Percentiles rank a stretch among this genome's conserved stretches.
Conservation (phyloP, 2,888 invertebrate species). For the Meloe dianella region DNA sequence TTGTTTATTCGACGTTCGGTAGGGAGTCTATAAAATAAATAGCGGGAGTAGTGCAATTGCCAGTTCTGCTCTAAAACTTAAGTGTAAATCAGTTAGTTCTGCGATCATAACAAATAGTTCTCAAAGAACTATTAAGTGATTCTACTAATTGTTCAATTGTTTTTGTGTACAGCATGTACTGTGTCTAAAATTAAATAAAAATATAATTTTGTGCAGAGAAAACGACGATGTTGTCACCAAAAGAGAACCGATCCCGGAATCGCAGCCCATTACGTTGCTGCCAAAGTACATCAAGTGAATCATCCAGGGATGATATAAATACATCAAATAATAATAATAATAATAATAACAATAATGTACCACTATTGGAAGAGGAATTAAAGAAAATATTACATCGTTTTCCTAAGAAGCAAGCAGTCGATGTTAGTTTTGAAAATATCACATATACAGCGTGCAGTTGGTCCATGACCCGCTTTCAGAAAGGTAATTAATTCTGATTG, state of each 20-base stretch:
- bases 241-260: neutral
- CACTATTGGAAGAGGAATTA: neutral
- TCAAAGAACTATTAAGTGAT: neutral
- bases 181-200: neutral
- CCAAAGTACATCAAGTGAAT: neutral
- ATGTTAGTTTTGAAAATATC: constrained; percentile 73
- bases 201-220: too few relatives aligned
- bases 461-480: constrained; percentile 50
- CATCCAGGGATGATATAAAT: neutral
- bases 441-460: constrained; percentile 66
- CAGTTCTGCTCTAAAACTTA: neutral
- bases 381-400: constrained; percentile 53
- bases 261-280: constrained; percentile 7
- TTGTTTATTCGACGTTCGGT: neutral
- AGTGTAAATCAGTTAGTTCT: neutral
- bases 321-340: neutral
- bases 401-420: constrained; percentile 67
- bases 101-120: neutral
- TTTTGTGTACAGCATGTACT: neutral
- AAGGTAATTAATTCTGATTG: constrained; percentile 42
- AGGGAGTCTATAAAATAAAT: constrained; percentile 10
- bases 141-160: neutral
- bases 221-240: neutral
- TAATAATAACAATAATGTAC: neutral
- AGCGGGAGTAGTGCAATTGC: constrained; percentile 3